Evolutionary conservation across 2,888 invertebrate genomes (phyloP), one percentile per base, ranked within the genome.

Genomic region (Trissolcus japonicus): DNA sequence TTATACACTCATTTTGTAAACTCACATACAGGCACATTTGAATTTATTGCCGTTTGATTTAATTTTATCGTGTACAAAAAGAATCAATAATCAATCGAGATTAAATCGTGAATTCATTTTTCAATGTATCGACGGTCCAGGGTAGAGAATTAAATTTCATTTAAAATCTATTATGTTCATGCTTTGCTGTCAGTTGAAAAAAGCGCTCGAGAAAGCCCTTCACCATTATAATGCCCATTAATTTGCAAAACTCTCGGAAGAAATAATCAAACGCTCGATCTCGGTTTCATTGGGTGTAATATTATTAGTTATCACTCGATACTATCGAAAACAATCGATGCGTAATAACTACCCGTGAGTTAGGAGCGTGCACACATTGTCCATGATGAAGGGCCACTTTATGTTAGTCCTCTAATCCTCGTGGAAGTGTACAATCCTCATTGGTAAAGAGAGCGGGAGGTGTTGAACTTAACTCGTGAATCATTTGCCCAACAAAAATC

Each of bases 391-490:
- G 68, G 63, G 41, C 75, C 63, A 65, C 43, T 69, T 60, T 19
- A 48, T 56, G 62, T 46, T 63, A 61, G 66, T 57, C 62, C 48
- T 71, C 72, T 67, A 72, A 71, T 72, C 54, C 67, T 54, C 59
- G 72, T 72, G 76, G 72, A 76, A 62, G 76, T 56, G 56, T 35
- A 35, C 69, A 61, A 71, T 60, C 50, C 66, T 60, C 60, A 17
- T 43, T 43, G 51, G 35, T 48, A 53, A 67, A 71, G 67, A 72
- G 72, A 76, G 76, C 67, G 35, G 61, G 77, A 77, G 77, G 77
- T 72, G 72, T 67, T 50, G 63, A 72, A 73, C 61, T 65, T 73
- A 63, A 63, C 77, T 72, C 77, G 77, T 77, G 77, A 77, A 78
- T 78, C 77, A 69, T 61, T 78, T 65, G 46, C 14, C 56, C 61